Percentiles rank a stretch among this genome's conserved stretches.
Conservation (phyloP, 2,113 vertebrate species). For the Bubo bubo region DNA sequence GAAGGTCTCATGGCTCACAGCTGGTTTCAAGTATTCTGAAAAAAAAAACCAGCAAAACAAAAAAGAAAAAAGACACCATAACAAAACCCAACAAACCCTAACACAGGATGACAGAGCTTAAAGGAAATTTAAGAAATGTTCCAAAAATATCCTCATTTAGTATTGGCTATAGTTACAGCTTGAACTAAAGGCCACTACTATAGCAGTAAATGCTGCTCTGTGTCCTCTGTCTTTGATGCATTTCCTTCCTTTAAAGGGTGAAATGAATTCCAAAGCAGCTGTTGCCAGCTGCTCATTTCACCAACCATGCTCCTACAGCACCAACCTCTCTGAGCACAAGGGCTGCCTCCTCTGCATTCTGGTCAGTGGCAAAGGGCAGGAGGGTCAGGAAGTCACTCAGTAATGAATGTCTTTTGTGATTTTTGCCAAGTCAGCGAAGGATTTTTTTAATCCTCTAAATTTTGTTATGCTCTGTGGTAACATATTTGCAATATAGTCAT, state of each 20-base stretch:
- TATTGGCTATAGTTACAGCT: neutral
- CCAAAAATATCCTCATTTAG: neutral
- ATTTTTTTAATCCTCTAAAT: neutral
- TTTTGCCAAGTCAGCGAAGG: neutral
- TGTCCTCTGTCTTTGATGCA: neutral
- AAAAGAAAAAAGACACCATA: neutral
- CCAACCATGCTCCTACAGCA: accelerated
- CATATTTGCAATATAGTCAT: neutral
- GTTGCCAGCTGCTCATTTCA: neutral
- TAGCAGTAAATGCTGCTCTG: neutral
- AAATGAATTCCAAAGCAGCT: slow-evolving; percentile 8
- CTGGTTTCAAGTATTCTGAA: neutral
- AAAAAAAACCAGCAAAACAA: neutral
- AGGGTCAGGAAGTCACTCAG: neutral
- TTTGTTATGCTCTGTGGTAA: neutral
- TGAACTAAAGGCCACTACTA: neutral
- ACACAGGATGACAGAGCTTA: neutral
- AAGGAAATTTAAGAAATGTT: slow-evolving; percentile 4
- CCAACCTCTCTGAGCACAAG: neutral
- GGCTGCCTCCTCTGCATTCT: neutral
- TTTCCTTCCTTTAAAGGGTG: neutral
- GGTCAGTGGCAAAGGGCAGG: neutral
- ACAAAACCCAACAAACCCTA: neutral
- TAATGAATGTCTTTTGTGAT: accelerated
- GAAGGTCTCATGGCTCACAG: neutral